Base-by-base conservation (phyloP, 2,113 vertebrate species). In the Apodemus sylvaticus region DNA sequence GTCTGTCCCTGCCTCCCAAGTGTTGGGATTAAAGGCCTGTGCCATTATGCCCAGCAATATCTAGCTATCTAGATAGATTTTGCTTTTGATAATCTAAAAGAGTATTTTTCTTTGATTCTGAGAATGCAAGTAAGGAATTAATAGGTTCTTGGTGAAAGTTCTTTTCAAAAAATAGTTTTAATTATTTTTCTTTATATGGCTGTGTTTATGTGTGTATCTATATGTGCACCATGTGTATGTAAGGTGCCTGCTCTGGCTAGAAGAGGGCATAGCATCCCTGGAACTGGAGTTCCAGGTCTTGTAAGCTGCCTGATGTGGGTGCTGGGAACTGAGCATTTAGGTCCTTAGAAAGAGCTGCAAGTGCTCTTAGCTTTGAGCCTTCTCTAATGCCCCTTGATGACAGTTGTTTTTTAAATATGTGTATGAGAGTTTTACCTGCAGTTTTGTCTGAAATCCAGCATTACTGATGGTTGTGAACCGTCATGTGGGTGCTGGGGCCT, bases 101-200 rank as follows among this genome's bases (percentile, higher is more conserved):
- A 92, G 91, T 36, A 71, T 86, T 94, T 93, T 91, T 60, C 91
- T 53, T 93, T 95, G 45, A 85, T 92, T 78, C 51, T 92, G 24
- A 93, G 26, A 95, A 73, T 71, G 17, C 64, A 93, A 85, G 48
- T 77, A 79, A 74, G 36, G 7, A 94, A 86, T 85, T 64, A 45
- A 85, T 62, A 95, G 22, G n/a, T 89, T 93, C 76, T 93, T 94
- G 60, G n/a, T 96, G 71, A 89, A 4, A 60, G 76, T 53, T 36
- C 29, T 89, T 96, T 79, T 20, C 36, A 22, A 85, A 62, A 62
- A 62, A 29, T n/a, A n/a, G 8, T 48, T 86, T 66, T 86, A 45
- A 16, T 86, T 78, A 78, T 34, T 86, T 86, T 26, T 29, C 19
- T 64, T 45, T 45, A 5, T 62, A 26, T 83, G 53, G 10, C 1